phyloP scores from a whole-genome alignment of 2,888 invertebrate species.

The Acronicta psi region DNA sequence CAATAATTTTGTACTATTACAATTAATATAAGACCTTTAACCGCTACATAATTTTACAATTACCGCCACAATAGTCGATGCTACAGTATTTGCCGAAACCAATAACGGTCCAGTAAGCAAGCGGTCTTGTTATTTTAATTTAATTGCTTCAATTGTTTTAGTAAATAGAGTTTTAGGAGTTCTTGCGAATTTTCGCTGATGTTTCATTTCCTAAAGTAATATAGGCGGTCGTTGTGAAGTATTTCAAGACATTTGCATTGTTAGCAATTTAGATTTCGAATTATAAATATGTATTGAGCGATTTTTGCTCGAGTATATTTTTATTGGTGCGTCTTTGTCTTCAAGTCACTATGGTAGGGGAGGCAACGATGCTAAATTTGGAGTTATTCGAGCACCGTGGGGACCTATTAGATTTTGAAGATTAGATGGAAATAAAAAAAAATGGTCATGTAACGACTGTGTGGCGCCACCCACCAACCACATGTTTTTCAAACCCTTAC shows the following conservation, averaged over 20 bases:
- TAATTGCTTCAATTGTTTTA: constrained; percentile 16
- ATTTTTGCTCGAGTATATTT: background rate
- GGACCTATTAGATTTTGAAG: too few relatives aligned
- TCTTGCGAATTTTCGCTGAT: constrained; percentile 11
- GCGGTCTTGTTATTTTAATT: constrained; percentile 6
- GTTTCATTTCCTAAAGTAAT: constrained; percentile 1
- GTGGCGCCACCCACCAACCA: too few relatives aligned
- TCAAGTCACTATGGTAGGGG: too few relatives aligned
- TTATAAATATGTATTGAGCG: too few relatives aligned
- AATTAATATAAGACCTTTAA: background rate
- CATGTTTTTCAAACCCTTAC: too few relatives aligned
- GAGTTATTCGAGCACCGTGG: too few relatives aligned
- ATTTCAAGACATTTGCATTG: background rate
- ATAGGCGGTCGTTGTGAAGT: background rate
- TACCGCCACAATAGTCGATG: constrained; percentile 3
- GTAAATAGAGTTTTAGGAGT: constrained; percentile 18
- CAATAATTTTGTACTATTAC: background rate
- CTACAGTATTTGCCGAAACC: constrained; percentile 10
- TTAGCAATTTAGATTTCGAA: too few relatives aligned
- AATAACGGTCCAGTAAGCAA: constrained; percentile 9
- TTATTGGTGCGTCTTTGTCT: too few relatives aligned
- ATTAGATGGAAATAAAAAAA: too few relatives aligned
- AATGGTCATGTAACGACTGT: too few relatives aligned
- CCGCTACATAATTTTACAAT: constrained; percentile 9
- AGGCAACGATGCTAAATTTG: too few relatives aligned